Conservation (phyloP, 2,113 vertebrate species). For the Spermophilus dauricus region DNA sequence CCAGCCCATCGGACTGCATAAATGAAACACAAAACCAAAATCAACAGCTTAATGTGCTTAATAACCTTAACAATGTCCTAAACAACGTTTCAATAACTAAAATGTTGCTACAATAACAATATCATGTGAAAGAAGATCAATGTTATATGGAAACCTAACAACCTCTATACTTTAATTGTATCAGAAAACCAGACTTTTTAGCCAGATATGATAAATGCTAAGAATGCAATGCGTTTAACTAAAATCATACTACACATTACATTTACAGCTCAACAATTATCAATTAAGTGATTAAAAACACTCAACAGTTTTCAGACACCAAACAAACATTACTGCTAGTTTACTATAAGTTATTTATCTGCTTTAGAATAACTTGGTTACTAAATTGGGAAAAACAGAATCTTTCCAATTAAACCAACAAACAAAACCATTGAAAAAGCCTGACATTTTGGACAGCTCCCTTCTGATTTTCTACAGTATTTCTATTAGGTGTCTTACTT, state of each 20-base stretch:
- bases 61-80: slow-evolving; percentile 21
- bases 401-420: neutral
- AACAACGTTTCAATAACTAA: neutral
- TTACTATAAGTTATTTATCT: neutral
- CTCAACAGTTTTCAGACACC: neutral
- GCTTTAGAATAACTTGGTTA: slow-evolving; percentile 28
- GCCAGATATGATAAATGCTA: neutral
- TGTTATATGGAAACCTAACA: neutral
- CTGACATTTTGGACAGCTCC: slow-evolving; percentile 58
- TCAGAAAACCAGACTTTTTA: slow-evolving; percentile 48
- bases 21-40: slow-evolving; percentile 56
- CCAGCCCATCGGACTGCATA: neutral
- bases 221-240: neutral
- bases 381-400: slow-evolving; percentile 31
- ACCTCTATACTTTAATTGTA: neutral
- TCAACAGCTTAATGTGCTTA: neutral
- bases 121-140: slow-evolving; percentile 3
- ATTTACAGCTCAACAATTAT: neutral
- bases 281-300: slow-evolving; percentile 29
- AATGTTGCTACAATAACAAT: neutral
- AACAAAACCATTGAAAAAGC: neutral
- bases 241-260: slow-evolving; percentile 53
- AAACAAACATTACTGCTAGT: slow-evolving; percentile 41
- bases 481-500: slow-evolving; percentile 9
- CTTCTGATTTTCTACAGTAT: neutral